Conservation (phyloP, 2,113 vertebrate genomes). For the Falco punctatus region DNA sequence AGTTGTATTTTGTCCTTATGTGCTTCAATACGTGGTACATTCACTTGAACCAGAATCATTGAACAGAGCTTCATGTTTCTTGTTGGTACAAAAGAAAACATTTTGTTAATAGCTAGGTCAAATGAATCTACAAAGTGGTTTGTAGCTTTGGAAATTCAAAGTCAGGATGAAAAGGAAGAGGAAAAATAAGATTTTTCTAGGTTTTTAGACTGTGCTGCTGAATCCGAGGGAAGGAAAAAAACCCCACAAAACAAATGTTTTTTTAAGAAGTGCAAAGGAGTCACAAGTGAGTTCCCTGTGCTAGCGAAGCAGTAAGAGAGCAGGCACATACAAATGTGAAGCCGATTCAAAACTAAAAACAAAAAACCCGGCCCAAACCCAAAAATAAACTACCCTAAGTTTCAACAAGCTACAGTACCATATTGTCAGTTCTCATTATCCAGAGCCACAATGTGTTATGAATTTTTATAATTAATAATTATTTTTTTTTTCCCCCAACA, state of each 20-base stretch:
- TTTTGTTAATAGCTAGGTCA: not conserved
- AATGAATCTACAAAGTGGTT: not conserved
- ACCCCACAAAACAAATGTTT: rapidly evolving
- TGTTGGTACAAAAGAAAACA: not conserved
- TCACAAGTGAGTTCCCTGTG: not conserved
- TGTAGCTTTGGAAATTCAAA: not conserved
- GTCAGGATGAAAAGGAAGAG: not conserved
- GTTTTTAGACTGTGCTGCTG: not conserved
- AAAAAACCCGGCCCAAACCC: not conserved
- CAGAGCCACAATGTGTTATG: not conserved
- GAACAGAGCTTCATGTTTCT: not conserved
- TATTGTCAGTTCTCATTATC: not conserved
- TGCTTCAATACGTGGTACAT: not conserved
- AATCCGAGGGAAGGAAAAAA: not conserved
- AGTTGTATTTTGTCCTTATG: not conserved
- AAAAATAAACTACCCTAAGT: not conserved
- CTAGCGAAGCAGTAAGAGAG: not conserved
- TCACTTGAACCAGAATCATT: not conserved
- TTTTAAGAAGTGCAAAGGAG: not conserved
- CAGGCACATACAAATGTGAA: not conserved
- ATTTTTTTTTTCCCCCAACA: not conserved
- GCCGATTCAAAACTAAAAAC: not conserved
- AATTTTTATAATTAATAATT: not conserved
- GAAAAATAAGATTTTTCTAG: not conserved
- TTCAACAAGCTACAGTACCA: not conserved